A percentile compares a stretch with the other conserved stretches of the same genome.
Evolutionary conservation across 2,113 vertebrate species (phyloP).

Genomic region (Gobiocypris rarus): DNA sequence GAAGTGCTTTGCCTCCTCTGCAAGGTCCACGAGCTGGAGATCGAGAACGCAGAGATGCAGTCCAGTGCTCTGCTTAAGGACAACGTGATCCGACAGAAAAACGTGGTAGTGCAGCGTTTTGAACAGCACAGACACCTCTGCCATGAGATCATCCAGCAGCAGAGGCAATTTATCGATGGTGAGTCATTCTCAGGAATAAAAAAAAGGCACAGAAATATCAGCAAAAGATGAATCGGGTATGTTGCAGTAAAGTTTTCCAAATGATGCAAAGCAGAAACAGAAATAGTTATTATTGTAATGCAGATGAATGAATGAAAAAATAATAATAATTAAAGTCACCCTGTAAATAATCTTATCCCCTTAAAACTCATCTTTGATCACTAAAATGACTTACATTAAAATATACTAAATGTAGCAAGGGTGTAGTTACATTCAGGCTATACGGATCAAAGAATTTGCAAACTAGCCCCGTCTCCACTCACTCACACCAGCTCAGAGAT

Average conservation of each 20-base stretch:
- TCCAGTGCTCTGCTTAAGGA: slow-evolving; percentile 82
- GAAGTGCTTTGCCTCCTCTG: slow-evolving; percentile 86
- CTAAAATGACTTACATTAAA: no score
- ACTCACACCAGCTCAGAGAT: no score
- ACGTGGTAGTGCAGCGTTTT: slow-evolving; percentile 77
- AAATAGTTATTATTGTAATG: background rate
- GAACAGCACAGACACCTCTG: slow-evolving; percentile 84
- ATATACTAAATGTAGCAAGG: no score
- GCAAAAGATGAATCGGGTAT: background rate
- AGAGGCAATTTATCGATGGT: slow-evolving; percentile 86
- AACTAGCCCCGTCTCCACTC: no score
- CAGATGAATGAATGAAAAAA: no score
- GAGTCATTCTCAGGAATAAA: slow-evolving; percentile 32
- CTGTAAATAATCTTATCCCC: no score
- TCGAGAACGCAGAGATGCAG: slow-evolving; percentile 82
- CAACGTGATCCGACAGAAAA: slow-evolving; percentile 82
- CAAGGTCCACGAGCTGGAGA: slow-evolving; percentile 86
- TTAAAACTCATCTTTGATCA: no score
- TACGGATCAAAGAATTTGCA: no score
- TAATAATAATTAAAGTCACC: no score
- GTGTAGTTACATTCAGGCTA: no score
- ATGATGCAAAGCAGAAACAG: background rate
- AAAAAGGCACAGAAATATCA: background rate
- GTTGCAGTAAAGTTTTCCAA: background rate
- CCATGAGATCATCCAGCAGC: slow-evolving; percentile 86